phyloP scores from a whole-genome alignment of 1,140 invertebrate genomes.

The Plectrocnemia conspersa region DNA sequence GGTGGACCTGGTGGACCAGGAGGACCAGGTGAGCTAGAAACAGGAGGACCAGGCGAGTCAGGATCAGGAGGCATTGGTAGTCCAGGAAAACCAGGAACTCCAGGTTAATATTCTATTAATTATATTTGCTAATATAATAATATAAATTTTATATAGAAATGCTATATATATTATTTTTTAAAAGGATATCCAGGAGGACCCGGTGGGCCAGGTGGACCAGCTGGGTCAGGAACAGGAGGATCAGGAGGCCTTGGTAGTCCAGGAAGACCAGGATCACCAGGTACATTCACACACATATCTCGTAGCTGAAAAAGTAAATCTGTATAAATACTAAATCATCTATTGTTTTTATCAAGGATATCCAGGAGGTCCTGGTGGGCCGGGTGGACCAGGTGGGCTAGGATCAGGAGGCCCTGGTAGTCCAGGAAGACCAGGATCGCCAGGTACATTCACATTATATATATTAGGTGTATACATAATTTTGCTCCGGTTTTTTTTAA shows the following conservation, averaged over 20 bases:
- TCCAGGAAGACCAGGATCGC: conserved; percentile 24
- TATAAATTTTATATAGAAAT: background rate
- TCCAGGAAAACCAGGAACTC: conserved; percentile 16
- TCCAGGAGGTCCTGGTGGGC: conserved; percentile 23
- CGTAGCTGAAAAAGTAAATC: too few relatives aligned
- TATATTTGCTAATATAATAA: background rate
- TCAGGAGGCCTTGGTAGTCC: conserved; percentile 10
- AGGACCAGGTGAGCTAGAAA: conserved; percentile 15
- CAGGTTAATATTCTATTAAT: conserved; percentile 3
- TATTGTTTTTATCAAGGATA: too few relatives aligned
- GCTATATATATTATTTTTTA: too few relatives aligned
- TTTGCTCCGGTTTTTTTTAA: too few relatives aligned
- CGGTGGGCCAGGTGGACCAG: conserved; percentile 1
- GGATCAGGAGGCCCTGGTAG: too few relatives aligned
- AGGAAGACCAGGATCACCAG: conserved; percentile 19
- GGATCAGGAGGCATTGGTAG: conserved; percentile 11
- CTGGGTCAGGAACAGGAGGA: conserved; percentile 3
- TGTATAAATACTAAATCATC: too few relatives aligned
- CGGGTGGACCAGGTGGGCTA: conserved; percentile 19
- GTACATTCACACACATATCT: too few relatives aligned
- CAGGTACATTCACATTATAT: too few relatives aligned
- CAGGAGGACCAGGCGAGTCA: conserved; percentile 15
- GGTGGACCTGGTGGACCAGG: conserved; percentile 12
- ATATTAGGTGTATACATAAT: too few relatives aligned
- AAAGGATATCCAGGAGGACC: too few relatives aligned